Base-by-base conservation (phyloP, 2,888 invertebrate species). In the Stenurella melanura region DNA sequence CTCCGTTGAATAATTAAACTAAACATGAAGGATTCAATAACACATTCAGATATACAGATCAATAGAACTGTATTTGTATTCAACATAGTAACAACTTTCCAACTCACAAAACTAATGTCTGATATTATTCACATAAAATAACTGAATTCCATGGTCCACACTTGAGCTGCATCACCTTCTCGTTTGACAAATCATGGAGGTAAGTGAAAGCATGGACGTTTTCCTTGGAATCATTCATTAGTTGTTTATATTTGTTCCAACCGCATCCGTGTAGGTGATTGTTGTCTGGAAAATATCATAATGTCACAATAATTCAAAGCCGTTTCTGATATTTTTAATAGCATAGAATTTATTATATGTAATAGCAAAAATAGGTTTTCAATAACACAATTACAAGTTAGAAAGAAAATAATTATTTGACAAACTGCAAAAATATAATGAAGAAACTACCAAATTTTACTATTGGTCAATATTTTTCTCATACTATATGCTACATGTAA, bases 231-330 rank as follows among this genome's bases (percentile, higher is more conserved):
- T 87, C 83, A 70, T 91, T 84, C 12, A 94, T 95, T 63, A 97
- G 88, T 86, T 97, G 97, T 0, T 95, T 95, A 89, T 96, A 95
- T 84, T 93, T 93, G 89, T 96, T 96, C 91, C 93, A 95, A 15
- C 97, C 97, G 86, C 93, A 91, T 0, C 94, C 94, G 93, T 94
- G 95, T 15, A 97, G 85, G 50, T 91, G 89, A 17, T 93, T 92
- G 84, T 94, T 92, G 80, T 93, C 94, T 91, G 86, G 71, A 89
- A 90, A 77, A n/a, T n/a, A n/a, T n/a, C n/a, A n/a, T n/a, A n/a
- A n/a, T n/a, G n/a, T n/a, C n/a, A n/a, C n/a, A n/a, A n/a, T n/a
- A n/a, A n/a, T n/a, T n/a, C n/a, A n/a, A n/a, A n/a, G n/a, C n/a
- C n/a, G n/a, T n/a, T n/a, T n/a, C n/a, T n/a, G n/a, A n/a, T n/a